Base-by-base conservation (phyloP, 2,797 vertebrate species). In the Smutsia gigantea region DNA sequence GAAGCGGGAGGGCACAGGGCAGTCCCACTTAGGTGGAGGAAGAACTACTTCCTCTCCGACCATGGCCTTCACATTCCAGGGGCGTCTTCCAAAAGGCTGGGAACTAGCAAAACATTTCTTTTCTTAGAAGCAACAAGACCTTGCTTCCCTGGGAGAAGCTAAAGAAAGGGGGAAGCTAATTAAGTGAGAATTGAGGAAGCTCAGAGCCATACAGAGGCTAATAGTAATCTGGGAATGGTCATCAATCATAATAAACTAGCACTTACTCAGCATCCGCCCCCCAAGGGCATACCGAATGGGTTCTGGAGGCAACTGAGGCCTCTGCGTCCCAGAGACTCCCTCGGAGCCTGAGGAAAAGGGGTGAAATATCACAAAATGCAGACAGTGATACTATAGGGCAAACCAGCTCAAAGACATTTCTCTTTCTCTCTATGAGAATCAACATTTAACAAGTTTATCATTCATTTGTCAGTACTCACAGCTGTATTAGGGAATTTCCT, bases 111-210 rank as follows among this genome's bases (percentile, higher is more conserved):
- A 46, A 88, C 59, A 51, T 66, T 94, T 86, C 97, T 97, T 95
- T 94, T 86, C 97, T 97, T 95, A 55, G 72, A 95, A 75, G 78
- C 27, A 49, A 42, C 29, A 82, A 69, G 81, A 34, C 21, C 34
- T 46, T 64, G 29, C 74, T 96, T 71, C 91, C 68, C 95, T 85
- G 27, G 46, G 87, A 96, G 69, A 91, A 55, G 19, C 57, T 79
- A 59, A 90, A 86, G 85, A 96, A 97, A 97, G 61, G 59, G 55
- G 96, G 97, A 95, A 97, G 93, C 49, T 95, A 72, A 95, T 93
- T 94, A 93, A 90, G n/a, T 46, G 69, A 57, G 93, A 93, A 98
- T 92, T 96, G 96, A 97, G 97, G 97, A 97, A 97, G 93, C 39
- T 95, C 5, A 74, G 77, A 72, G 84, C 31, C 64, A 49, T 72